Percentiles rank a stretch among this genome's conserved stretches.
phyloP scores from a whole-genome alignment of 2,888 invertebrate species.

The Odiellus spinosus region DNA sequence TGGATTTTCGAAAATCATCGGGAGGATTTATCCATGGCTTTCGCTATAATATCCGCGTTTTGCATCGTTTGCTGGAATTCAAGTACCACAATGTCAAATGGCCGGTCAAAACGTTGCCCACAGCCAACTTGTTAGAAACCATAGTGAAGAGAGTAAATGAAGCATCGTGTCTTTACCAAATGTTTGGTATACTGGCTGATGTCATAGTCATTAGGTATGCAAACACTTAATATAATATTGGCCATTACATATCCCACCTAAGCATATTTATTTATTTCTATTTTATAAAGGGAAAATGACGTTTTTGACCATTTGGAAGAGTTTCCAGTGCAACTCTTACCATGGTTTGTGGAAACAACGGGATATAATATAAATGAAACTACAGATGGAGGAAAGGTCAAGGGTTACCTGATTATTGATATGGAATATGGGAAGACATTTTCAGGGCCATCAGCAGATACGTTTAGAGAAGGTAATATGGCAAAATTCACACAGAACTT shows the following conservation, averaged over 20 bases:
- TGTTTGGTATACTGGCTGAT: constrained; percentile 32
- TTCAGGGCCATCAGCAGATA: constrained; percentile 28
- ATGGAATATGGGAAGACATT: constrained; percentile 33
- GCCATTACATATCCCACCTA: too few species aligned
- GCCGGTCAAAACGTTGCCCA: constrained; percentile 25
- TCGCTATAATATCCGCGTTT: constrained; percentile 32
- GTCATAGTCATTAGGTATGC: constrained; percentile 16
- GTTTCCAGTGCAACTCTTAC: too few species aligned
- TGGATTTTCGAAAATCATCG: constrained; percentile 33
- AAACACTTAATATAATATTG: too few species aligned
- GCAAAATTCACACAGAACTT: too few species aligned
- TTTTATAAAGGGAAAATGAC: too few species aligned
- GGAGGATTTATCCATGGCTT: constrained; percentile 37
- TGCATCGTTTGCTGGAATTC: constrained; percentile 30
- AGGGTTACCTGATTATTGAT: constrained; percentile 2
- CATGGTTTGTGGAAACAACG: too few species aligned
- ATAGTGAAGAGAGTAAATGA: constrained; percentile 33
- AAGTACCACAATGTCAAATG: constrained; percentile 29
- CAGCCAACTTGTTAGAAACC: constrained; percentile 25
- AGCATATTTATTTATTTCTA: too few species aligned
- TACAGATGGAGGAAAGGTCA: too few species aligned
- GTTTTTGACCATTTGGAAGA: too few species aligned
- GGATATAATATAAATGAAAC: too few species aligned
- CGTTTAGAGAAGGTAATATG: constrained; percentile 25
- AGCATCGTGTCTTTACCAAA: constrained; percentile 34